Evolutionary conservation across 2,113 vertebrate species (phyloP).

Genomic region (Clarias gariepinus): DNA sequence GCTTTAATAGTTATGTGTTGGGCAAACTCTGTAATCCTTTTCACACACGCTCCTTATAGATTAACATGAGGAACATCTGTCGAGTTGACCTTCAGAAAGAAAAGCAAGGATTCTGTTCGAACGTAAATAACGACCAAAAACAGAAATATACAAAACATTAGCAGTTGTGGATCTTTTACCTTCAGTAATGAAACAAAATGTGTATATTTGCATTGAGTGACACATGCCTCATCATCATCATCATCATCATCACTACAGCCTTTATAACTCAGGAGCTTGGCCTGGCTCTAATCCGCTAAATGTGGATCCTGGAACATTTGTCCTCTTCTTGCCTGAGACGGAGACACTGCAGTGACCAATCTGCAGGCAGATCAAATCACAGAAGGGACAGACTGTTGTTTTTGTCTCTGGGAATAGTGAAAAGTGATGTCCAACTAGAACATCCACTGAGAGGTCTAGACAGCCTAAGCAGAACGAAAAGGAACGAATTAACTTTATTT

Average conservation of each 20-base stretch:
- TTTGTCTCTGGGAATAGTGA: neutral
- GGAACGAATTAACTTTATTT: neutral
- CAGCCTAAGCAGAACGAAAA: neutral
- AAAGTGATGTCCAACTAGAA: neutral
- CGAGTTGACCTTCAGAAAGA: neutral
- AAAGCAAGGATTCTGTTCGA: neutral
- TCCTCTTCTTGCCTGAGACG: neutral
- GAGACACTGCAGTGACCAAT: neutral
- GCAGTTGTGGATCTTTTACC: neutral
- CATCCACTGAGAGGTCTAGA: neutral
- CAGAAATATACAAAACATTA: neutral
- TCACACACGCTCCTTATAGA: neutral
- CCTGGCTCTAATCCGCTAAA: neutral
- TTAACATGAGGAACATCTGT: neutral
- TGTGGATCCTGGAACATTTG: neutral
- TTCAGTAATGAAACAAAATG: neutral
- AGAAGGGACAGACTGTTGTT: neutral
- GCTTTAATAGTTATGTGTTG: neutral
- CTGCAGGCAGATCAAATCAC: neutral
- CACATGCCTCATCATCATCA: neutral
- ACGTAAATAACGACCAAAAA: neutral
- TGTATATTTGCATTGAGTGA: constrained; percentile 5
- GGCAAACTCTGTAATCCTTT: neutral
- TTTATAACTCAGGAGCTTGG: neutral
- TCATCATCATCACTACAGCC: neutral